Percentiles rank a stretch among this genome's conserved stretches.
phyloP scores from a whole-genome alignment of 2,797 vertebrate genomes.

The Phyllotis vaccarum region DNA sequence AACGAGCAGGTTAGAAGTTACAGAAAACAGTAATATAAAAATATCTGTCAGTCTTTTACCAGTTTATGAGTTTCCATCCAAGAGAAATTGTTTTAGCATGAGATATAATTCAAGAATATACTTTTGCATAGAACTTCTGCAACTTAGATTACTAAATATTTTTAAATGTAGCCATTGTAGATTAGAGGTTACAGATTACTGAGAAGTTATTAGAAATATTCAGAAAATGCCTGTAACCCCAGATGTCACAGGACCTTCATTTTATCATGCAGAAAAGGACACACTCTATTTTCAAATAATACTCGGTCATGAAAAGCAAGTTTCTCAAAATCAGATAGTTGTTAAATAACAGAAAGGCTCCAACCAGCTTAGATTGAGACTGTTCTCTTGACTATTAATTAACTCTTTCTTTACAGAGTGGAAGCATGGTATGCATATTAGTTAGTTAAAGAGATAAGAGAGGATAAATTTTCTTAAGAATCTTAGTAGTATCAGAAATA shows the following conservation, averaged over 20 bases:
- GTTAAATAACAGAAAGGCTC: not conserved
- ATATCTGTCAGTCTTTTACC: not conserved
- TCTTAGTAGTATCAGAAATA: not conserved
- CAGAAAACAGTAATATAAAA: not conserved
- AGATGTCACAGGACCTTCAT: not conserved
- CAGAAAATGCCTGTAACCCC: not conserved
- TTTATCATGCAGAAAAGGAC: fast-evolving
- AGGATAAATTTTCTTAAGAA: not conserved
- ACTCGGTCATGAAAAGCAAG: not conserved
- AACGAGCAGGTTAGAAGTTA: not conserved
- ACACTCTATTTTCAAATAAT: not conserved
- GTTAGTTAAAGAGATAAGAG: not conserved
- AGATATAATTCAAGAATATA: not conserved
- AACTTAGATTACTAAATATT: fast-evolving
- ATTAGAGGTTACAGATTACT: not conserved
- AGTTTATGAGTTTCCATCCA: not conserved
- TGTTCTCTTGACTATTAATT: not conserved
- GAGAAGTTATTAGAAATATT: not conserved
- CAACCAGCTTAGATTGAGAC: not conserved
- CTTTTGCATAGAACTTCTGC: not conserved
- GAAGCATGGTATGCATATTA: not conserved
- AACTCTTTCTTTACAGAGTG: not conserved
- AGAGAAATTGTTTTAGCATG: not conserved
- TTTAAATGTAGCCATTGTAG: not conserved
- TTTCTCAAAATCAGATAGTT: not conserved